Conservation (phyloP, 2,113 vertebrate genomes). For the Varanus salvator region DNA sequence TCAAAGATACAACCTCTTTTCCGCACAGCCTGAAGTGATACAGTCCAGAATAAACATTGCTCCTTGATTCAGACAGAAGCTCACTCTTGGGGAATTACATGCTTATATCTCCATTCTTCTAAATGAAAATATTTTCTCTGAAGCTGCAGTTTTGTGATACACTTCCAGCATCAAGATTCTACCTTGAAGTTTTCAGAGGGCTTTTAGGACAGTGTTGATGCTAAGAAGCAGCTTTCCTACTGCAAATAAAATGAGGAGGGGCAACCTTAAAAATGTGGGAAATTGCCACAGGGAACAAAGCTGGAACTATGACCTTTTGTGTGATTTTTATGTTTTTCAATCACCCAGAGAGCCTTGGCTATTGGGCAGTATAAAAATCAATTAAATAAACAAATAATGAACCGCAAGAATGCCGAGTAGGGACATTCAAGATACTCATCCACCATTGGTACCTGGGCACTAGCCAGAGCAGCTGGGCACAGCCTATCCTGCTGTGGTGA, state of each 20-base stretch:
- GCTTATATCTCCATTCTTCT: not conserved
- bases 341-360: no score
- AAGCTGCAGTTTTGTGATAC: not conserved
- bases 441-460: not conserved
- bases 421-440: not conserved
- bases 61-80: not conserved
- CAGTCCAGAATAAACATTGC: not conserved
- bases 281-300: conserved; percentile 10
- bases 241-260: conserved; percentile 9
- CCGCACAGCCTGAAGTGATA: not conserved
- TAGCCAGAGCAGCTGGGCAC: not conserved
- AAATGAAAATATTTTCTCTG: not conserved
- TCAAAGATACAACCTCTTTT: not conserved
- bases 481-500: no score
- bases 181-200: not conserved
- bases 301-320: no score
- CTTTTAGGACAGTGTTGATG: not conserved
- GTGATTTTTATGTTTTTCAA: no score
- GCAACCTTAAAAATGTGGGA: conserved; percentile 45
- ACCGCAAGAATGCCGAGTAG: not conserved
- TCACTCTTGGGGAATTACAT: not conserved
- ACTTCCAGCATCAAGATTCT: not conserved
- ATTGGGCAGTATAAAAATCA: no score
- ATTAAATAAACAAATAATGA: not conserved
- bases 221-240: conserved; percentile 1